A percentile compares a stretch with the other conserved stretches of the same genome.
phyloP scores from a whole-genome alignment of 1,140 invertebrate species.

The Drosophila ogumai region DNA sequence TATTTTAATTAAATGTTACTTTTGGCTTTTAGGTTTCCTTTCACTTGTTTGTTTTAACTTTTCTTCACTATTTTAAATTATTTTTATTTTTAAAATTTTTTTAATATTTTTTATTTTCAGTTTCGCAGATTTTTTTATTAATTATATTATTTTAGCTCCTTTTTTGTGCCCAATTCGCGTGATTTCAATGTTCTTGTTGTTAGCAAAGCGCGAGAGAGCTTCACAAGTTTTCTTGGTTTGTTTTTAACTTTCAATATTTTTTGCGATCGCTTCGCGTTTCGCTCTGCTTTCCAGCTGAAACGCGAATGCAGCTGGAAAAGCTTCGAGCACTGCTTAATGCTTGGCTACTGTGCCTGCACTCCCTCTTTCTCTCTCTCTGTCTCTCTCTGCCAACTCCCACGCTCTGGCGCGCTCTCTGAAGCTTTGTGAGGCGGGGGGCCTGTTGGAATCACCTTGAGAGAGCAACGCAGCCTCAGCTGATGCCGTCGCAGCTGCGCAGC shows the following conservation, averaged over 20 bases:
- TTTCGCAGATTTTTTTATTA: conserved; percentile 6
- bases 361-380: conserved; percentile 5
- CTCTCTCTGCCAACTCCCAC: conserved; percentile 7
- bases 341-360: background rate
- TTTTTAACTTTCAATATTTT: conserved; percentile 10
- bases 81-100: background rate
- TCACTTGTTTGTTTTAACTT: background rate
- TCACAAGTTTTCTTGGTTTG: conserved; percentile 11
- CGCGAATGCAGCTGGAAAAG: conserved; percentile 62
- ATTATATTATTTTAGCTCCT: background rate
- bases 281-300: conserved; percentile 60
- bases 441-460: conserved; percentile 41
- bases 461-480: conserved; percentile 31
- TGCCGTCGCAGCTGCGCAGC: conserved; percentile 68
- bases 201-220: conserved; percentile 19
- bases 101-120: background rate
- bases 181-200: conserved; percentile 19
- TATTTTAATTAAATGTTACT: too few species aligned
- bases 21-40: too few species aligned
- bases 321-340: conserved; percentile 7
- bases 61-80: too few species aligned
- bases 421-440: background rate
- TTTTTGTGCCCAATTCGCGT: conserved; percentile 13
- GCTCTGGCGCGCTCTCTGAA: background rate
- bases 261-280: conserved; percentile 30